Base-by-base conservation (phyloP, 1,140 invertebrate genomes). In the Tribolium madens region DNA sequence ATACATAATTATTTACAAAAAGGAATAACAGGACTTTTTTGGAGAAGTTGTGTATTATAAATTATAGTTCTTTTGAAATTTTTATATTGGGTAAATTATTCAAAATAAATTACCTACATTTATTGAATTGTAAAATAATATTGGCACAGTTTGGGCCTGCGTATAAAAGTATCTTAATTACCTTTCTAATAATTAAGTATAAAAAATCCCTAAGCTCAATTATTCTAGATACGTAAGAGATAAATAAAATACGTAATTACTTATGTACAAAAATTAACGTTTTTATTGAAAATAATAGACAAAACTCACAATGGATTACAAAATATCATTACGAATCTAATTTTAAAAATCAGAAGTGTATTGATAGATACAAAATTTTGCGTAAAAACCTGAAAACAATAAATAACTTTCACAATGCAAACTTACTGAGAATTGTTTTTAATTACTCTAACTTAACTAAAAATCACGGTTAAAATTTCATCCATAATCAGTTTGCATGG, bases 101-200 rank as follows among this genome's bases (percentile, higher is more conserved):
- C n/a, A 42, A n/a, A 42, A 42, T 42, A 31, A 64, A 64, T 64
- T 10, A 64, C 14, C 17, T 64, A 64, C 57, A 31, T 13, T 17
- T 13, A 64, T 13, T 64, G 57, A 33, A 33, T 64, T 73, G 68
- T 69, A 78, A 53, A 17, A 48, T 52, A 78, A 71, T 77, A 77
- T 79, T 79, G 78, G 78, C 78, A 79, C 78, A 14, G 31, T 17
- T 57, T 57, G 52, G 75, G 78, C 78, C 78, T 79, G 75, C 78
- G 31, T 47, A 57, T 18, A 57, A 64, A 50, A 42, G 14, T 31
- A n/a, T 64, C 57, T 64, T 18, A 64, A 64, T 64, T 64, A 64
- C 26, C 14, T 64, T 64, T 14, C 36, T 42, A 42, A 42, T 42
- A 10, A 42, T 64, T 64, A 33, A 64, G 10, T 13, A 12, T 64